phyloP scores from a whole-genome alignment of 2,797 vertebrate genomes.

The Anableps anableps region DNA sequence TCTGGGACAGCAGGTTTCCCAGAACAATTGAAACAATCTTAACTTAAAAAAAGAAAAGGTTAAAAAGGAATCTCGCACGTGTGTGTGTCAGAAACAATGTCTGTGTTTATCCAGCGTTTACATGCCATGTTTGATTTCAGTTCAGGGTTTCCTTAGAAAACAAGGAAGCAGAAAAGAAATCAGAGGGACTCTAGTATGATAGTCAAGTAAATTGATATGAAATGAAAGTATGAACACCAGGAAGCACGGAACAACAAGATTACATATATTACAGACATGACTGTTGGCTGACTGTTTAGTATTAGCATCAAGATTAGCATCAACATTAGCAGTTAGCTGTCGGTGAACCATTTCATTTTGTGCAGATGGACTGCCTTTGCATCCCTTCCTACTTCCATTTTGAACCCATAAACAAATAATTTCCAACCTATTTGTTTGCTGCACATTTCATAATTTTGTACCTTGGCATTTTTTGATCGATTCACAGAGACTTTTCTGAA shows the following conservation, averaged over 20 bases:
- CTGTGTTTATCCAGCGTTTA: neutral
- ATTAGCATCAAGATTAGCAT: neutral
- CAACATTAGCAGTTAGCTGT: neutral
- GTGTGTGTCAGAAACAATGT: too few relatives aligned
- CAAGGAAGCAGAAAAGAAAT: neutral
- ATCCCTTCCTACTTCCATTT: neutral
- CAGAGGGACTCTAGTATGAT: neutral
- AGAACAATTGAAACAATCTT: constrained; percentile 22
- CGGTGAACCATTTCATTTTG: neutral
- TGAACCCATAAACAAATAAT: neutral
- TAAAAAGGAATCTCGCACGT: neutral
- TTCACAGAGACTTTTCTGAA: neutral
- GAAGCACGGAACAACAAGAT: neutral
- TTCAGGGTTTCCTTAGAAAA: neutral
- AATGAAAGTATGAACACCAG: neutral
- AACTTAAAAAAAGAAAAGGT: constrained; percentile 7
- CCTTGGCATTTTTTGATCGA: neutral
- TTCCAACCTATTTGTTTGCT: neutral
- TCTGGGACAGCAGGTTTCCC: constrained; percentile 54
- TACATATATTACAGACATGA: neutral
- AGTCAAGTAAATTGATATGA: neutral
- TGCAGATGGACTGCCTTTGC: neutral
- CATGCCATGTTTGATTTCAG: neutral
- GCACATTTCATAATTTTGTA: neutral
- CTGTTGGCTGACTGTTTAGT: neutral